Evolutionary conservation across 2,888 invertebrate species (phyloP).

Genomic region (Morpho deidamia): DNA sequence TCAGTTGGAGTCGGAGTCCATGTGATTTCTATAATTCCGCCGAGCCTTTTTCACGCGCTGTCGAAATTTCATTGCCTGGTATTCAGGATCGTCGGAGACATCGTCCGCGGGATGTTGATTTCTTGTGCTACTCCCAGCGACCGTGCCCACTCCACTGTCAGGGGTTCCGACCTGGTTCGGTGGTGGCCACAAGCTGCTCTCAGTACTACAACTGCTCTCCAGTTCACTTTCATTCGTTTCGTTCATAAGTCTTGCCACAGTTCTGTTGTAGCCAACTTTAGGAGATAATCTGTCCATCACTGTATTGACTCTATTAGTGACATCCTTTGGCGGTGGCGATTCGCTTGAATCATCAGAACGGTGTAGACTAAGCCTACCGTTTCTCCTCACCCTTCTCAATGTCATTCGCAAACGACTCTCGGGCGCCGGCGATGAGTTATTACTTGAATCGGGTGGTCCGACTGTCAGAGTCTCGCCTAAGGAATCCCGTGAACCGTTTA

Average conservation of each 20-base stretch:
- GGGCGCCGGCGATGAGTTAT: constrained; percentile 38
- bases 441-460: constrained; percentile 44
- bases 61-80: constrained; percentile 71
- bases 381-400: constrained; percentile 45
- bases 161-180: constrained; percentile 37
- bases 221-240: constrained; percentile 72
- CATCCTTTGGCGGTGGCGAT: constrained; percentile 55
- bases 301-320: constrained; percentile 37
- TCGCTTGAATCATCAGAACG: constrained; percentile 66
- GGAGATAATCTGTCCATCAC: constrained; percentile 41
- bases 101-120: constrained; percentile 45
- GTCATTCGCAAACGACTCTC: constrained; percentile 43
- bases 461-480: constrained; percentile 54
- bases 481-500: constrained; percentile 75
- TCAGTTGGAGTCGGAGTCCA: constrained; percentile 83
- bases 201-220: constrained; percentile 69
- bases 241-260: constrained; percentile 66
- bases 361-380: constrained; percentile 46
- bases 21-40: constrained; percentile 80
- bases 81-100: constrained; percentile 67
- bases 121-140: constrained; percentile 52
- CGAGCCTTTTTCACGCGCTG: constrained; percentile 80
- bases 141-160: constrained; percentile 62
- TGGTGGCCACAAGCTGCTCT: constrained; percentile 50
- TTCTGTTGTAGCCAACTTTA: constrained; percentile 46